phyloP scores from a whole-genome alignment of 2,797 vertebrate genomes.

The Lates japonicus region DNA sequence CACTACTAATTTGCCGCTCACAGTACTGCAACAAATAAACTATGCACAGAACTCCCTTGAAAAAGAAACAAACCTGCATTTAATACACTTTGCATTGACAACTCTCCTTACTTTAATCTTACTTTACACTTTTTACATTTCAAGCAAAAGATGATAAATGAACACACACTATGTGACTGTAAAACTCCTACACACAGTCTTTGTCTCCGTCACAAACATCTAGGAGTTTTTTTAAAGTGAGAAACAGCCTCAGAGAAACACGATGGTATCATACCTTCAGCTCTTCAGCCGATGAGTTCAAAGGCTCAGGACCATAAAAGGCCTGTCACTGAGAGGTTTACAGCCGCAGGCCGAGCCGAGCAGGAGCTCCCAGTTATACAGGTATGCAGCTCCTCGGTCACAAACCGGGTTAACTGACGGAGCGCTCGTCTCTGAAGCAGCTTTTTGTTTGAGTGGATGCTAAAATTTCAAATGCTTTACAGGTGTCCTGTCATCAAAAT shows the following conservation, averaged over 20 bases:
- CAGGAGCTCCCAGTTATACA: constrained; percentile 5
- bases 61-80: too few relatives aligned
- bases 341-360: neutral
- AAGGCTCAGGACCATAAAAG: constrained; percentile 25
- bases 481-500: constrained; percentile 30
- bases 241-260: neutral
- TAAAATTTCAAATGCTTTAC: constrained; percentile 31
- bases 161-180: too few relatives aligned
- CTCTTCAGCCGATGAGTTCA: constrained; percentile 1
- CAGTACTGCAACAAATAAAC: too few relatives aligned
- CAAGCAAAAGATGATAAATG: too few relatives aligned
- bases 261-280: neutral
- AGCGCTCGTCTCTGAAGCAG: neutral
- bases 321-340: constrained; percentile 3
- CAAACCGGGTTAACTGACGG: constrained; percentile 18
- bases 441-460: constrained; percentile 6
- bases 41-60: too few relatives aligned
- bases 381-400: constrained; percentile 1
- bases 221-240: neutral
- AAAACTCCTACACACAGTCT: too few relatives aligned
- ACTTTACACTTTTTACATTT: too few relatives aligned
- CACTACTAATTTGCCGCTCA: too few relatives aligned
- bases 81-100: too few relatives aligned
- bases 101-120: too few relatives aligned
- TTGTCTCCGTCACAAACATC: neutral